phyloP scores from a whole-genome alignment of 2,888 invertebrate species.

The Acholoe squamosa region DNA sequence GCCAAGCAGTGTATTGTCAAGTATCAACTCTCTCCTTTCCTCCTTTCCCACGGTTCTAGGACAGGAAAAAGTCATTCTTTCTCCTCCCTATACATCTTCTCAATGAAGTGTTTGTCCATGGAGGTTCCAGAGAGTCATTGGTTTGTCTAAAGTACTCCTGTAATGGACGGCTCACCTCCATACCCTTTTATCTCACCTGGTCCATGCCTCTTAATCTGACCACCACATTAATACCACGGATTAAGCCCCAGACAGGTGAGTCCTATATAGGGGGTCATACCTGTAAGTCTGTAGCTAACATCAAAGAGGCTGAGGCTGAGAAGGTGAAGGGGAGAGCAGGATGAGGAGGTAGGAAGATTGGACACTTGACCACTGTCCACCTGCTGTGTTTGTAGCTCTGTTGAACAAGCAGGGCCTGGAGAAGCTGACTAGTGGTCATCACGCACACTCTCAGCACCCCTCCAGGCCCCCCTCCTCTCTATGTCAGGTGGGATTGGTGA shows the following conservation, averaged over 20 bases:
- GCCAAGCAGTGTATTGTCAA: no score
- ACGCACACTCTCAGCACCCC: slow-evolving; percentile 36
- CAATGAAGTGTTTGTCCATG: background rate
- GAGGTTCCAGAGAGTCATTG: no score
- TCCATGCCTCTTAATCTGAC: background rate
- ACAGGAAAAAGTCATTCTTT: background rate
- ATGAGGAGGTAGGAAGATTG: background rate
- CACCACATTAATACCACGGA: slow-evolving; percentile 23
- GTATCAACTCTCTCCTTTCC: no score
- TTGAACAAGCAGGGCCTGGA: background rate
- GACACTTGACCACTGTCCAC: background rate
- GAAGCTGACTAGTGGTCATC: slow-evolving; percentile 50
- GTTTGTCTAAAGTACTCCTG: background rate
- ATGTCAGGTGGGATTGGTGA: background rate
- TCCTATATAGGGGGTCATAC: background rate
- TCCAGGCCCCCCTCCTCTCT: background rate
- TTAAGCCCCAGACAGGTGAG: slow-evolving; percentile 2
- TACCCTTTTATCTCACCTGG: background rate
- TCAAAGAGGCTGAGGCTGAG: background rate
- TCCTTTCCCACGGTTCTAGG: background rate
- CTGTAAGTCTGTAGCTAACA: background rate
- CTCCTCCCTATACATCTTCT: background rate
- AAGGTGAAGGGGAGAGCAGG: background rate
- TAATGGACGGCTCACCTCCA: background rate
- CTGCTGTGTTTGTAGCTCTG: background rate